Evolutionary conservation across 2,113 vertebrate species (phyloP).

Genomic region (Atherinomorus stipes): DNA sequence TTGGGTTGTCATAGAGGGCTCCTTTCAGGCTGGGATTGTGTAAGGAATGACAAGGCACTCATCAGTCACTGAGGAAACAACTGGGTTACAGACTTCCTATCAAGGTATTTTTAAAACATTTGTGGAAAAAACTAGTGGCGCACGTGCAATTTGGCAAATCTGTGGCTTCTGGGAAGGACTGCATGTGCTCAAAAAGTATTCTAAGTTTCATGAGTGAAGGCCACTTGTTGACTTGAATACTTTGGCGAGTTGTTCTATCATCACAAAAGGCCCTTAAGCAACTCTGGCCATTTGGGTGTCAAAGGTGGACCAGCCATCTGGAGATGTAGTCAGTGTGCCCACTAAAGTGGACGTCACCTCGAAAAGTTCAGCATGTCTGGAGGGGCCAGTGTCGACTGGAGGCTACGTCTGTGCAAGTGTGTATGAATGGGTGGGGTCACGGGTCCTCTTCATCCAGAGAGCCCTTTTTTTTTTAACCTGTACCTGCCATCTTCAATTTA

Average conservation of each 20-base stretch:
- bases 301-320: slow-evolving; percentile 52
- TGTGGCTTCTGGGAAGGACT: neutral
- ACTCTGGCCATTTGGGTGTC: slow-evolving; percentile 39
- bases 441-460: slow-evolving; percentile 24
- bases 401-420: slow-evolving; percentile 8
- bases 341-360: slow-evolving; percentile 5
- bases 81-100: neutral
- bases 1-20: slow-evolving; percentile 48
- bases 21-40: slow-evolving; percentile 42
- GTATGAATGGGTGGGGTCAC: slow-evolving; percentile 18
- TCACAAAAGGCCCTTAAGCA: slow-evolving; percentile 40
- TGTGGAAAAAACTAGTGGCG: slow-evolving; percentile 12
- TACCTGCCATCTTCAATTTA: slow-evolving; percentile 41
- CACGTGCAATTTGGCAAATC: slow-evolving; percentile 1
- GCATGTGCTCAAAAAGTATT: neutral
- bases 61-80: slow-evolving; percentile 43
- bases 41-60: slow-evolving; percentile 53
- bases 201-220: neutral
- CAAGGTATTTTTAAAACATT: slow-evolving; percentile 5
- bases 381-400: slow-evolving; percentile 30
- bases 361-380: slow-evolving; percentile 18
- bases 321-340: slow-evolving; percentile 25
- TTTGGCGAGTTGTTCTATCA: neutral
- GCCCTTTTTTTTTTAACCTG: slow-evolving; percentile 1
- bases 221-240: neutral